Conservation (phyloP, 2,113 vertebrate genomes). For the Macaca fascicularis region T2T-MFA8v1.1 NC_088375.1:78870501-78871000, state of each 20-base stretch:
- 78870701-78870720: background rate
- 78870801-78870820: background rate
- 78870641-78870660: background rate
- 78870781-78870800: background rate
- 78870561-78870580: background rate
- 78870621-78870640: background rate
- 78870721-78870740: background rate
- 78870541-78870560: background rate
- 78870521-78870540: background rate
- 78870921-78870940: background rate
- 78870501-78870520: background rate
- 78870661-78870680: background rate
- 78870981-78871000: rapidly evolving
- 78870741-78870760: no score
- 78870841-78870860: background rate
- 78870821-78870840: background rate
- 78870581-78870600: background rate
- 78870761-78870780: background rate
- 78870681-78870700: background rate
- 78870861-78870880: background rate
- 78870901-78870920: background rate
- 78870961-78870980: rapidly evolving
- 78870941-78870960: rapidly evolving
- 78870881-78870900: background rate
- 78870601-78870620: background rate